Evolutionary conservation across 64 coral and sea anemone species (phyloP).

Genomic region (Cladopsammia gracilis): DNA sequence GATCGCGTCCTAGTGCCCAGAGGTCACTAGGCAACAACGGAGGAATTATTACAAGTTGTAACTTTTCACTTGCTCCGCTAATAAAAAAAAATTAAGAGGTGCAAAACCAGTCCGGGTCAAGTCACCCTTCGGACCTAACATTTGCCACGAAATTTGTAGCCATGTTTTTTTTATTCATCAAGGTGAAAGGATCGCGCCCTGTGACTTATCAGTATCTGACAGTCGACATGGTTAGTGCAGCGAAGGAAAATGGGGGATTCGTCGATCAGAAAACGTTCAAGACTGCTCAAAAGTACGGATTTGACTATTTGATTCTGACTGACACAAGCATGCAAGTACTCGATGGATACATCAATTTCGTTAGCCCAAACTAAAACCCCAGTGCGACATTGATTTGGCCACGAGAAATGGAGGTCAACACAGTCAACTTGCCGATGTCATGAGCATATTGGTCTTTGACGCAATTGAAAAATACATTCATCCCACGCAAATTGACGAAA

Average conservation of each 20-base stretch:
- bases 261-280: slow-evolving; percentile 71
- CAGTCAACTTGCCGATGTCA: slow-evolving; percentile 12
- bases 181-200: not conserved
- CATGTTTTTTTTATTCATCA: slow-evolving; percentile 22
- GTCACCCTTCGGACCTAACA: not conserved
- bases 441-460: slow-evolving; percentile 62
- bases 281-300: slow-evolving; percentile 59
- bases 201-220: slow-evolving; percentile 44
- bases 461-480: slow-evolving; percentile 63
- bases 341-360: not conserved
- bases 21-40: slow-evolving; percentile 25
- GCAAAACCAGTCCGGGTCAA: not conserved
- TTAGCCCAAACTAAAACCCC: not conserved
- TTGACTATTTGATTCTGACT: slow-evolving; percentile 39
- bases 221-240: slow-evolving; percentile 23
- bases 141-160: slow-evolving; percentile 17
- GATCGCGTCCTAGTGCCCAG: no score
- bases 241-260: slow-evolving; percentile 27
- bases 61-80: not conserved
- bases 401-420: slow-evolving; percentile 57
- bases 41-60: slow-evolving; percentile 32
- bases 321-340: slow-evolving; percentile 6
- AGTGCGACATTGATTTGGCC: slow-evolving; percentile 55
- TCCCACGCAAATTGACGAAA: slow-evolving; percentile 69
- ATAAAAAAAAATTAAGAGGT: not conserved